phyloP scores from a whole-genome alignment of 2,797 vertebrate species.

The Aldrovandia affinis region DNA sequence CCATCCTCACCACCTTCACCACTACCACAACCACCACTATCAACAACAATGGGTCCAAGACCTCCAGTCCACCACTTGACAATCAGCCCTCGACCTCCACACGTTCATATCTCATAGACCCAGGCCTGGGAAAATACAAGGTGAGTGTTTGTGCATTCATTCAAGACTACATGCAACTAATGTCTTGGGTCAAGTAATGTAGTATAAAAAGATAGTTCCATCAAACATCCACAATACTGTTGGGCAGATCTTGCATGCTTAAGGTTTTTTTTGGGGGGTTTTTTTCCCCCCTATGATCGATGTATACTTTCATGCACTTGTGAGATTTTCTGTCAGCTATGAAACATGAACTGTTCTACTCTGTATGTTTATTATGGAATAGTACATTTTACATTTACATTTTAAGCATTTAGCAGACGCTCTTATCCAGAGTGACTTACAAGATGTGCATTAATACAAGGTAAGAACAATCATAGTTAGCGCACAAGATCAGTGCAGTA shows the following conservation, averaged over 20 bases:
- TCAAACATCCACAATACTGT: not conserved
- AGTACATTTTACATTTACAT: too few species aligned
- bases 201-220: not conserved
- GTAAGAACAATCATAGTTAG: too few species aligned
- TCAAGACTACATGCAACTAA: not conserved
- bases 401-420: too few species aligned
- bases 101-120: slow-evolving; percentile 81
- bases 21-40: slow-evolving; percentile 68
- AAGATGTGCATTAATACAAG: too few species aligned
- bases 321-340: not conserved
- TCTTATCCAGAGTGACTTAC: too few species aligned
- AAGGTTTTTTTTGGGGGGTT: too few species aligned
- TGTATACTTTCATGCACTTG: not conserved
- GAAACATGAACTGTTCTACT: not conserved
- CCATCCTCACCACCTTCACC: slow-evolving; percentile 45
- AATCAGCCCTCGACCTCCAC: slow-evolving; percentile 87
- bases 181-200: not conserved
- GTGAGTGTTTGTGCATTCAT: slow-evolving; percentile 65
- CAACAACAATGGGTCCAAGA: slow-evolving; percentile 83
- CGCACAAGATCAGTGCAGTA: too few species aligned
- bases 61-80: slow-evolving; percentile 66
- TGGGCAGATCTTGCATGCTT: not conserved
- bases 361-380: not conserved
- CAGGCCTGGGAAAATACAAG: slow-evolving; percentile 93
- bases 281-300: not conserved